Evolutionary conservation across 2,113 vertebrate genomes (phyloP).

Genomic region (Rhadina sibilatrix): DNA sequence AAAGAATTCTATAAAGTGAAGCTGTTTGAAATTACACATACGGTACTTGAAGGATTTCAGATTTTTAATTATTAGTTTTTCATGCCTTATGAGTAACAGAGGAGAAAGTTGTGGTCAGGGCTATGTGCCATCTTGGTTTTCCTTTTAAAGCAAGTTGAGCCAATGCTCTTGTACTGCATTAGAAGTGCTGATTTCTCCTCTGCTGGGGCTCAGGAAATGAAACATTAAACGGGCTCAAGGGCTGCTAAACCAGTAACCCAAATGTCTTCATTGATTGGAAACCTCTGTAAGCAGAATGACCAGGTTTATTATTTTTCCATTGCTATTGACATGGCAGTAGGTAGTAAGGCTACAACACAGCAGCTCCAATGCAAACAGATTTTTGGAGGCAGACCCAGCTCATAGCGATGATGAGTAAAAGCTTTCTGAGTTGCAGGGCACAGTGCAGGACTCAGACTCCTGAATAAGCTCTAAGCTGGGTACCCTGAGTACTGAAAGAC

Average conservation of each 20-base stretch:
- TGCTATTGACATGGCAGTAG: not conserved
- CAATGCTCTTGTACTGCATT: not conserved
- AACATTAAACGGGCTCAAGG: not conserved
- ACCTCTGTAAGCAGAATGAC: not conserved
- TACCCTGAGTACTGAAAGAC: not conserved
- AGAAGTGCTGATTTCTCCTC: not conserved
- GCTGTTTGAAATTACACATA: not conserved
- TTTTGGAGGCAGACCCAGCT: not conserved
- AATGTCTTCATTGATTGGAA: not conserved
- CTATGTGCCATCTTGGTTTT: not conserved
- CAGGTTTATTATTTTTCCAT: not conserved
- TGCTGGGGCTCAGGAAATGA: not conserved
- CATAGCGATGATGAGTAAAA: rapidly evolving
- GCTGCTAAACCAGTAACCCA: not conserved
- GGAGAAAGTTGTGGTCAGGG: not conserved
- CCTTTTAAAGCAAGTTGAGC: not conserved
- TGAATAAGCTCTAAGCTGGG: not conserved
- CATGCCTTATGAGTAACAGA: not conserved
- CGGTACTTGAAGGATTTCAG: not conserved
- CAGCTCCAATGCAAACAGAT: not conserved
- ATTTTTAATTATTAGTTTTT: not conserved
- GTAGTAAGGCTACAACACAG: not conserved
- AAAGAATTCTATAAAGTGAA: not conserved
- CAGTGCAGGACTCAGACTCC: not conserved
- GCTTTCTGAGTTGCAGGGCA: not conserved